Evolutionary conservation across 2,888 invertebrate genomes (phyloP).

Genomic region (Odontocerum albicorne): DNA sequence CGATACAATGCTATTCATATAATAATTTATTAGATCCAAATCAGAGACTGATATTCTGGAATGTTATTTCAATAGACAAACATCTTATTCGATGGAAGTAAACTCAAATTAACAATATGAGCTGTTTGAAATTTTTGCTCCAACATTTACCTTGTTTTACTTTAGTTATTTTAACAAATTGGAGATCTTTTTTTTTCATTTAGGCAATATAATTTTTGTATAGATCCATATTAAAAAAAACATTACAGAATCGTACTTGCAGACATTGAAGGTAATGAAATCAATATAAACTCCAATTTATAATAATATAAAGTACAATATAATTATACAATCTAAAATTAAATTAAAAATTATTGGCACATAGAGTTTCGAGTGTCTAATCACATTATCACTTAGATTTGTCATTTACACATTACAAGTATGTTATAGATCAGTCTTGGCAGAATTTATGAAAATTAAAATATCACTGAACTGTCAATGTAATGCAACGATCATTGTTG

Average conservation of each 20-base stretch:
- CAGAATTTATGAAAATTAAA: constrained; percentile 16
- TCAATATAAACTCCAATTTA: constrained; percentile 14
- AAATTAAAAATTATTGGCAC: constrained; percentile 33
- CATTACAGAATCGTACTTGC: constrained; percentile 13
- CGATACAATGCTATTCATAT: constrained; percentile 5
- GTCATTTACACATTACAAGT: constrained; percentile 28
- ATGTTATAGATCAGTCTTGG: constrained; percentile 33
- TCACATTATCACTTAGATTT: constrained; percentile 33
- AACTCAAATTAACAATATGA: constrained; percentile 4
- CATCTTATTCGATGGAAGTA: not conserved
- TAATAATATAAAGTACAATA: constrained; percentile 22
- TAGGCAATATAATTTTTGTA: constrained; percentile 31
- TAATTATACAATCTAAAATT: not conserved
- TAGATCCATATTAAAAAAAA: too few species aligned
- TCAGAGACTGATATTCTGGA: constrained; percentile 17
- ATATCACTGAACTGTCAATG: constrained; percentile 1
- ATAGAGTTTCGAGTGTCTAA: constrained; percentile 34
- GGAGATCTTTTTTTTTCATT: constrained; percentile 25
- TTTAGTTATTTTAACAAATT: not conserved
- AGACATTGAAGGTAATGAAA: constrained; percentile 4
- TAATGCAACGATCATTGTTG: constrained; percentile 17
- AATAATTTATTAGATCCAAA: constrained; percentile 1
- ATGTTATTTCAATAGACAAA: constrained; percentile 12
- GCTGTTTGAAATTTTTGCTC: too few species aligned
- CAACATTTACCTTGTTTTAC: too few species aligned